These are phyloP conservation scores for Thunnus thynnus DNA, from an alignment of 2,113 vertebrate genomes.

Conservation along the genomic window DNA sequence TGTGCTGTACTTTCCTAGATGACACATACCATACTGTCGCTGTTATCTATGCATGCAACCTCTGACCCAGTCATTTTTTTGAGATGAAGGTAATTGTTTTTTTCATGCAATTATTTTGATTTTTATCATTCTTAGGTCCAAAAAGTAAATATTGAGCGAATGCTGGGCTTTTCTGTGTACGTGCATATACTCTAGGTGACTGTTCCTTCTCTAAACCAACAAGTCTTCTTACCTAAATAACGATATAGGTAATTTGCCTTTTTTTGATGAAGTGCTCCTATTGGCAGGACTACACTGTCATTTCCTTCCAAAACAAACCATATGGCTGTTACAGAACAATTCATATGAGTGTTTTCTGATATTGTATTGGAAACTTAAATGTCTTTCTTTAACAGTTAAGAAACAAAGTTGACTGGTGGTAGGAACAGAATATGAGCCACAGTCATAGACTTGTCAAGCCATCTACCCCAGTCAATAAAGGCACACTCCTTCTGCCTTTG, in stretches of 20 bases:
- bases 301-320: not conserved
- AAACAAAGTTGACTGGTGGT: not conserved
- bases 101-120: not conserved
- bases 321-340: not conserved
- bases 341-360: not conserved
- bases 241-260: not conserved
- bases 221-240: not conserved
- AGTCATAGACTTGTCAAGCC: not conserved
- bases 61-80: not conserved
- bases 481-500: not conserved
- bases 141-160: not conserved
- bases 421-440: not conserved
- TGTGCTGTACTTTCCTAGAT: constrained; percentile 26
- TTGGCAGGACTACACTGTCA: too few relatives aligned
- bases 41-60: constrained; percentile 2
- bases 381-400: too few relatives aligned
- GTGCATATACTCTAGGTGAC: not conserved
- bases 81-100: not conserved
- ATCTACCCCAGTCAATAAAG: not conserved
- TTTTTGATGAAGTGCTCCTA: not conserved
- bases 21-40: constrained; percentile 15
- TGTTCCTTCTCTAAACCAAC: not conserved
- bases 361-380: too few relatives aligned
- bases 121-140: not conserved
- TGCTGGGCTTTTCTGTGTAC: not conserved